phyloP scores from a whole-genome alignment of 2,888 invertebrate species.

The Sussaba pulchella region DNA sequence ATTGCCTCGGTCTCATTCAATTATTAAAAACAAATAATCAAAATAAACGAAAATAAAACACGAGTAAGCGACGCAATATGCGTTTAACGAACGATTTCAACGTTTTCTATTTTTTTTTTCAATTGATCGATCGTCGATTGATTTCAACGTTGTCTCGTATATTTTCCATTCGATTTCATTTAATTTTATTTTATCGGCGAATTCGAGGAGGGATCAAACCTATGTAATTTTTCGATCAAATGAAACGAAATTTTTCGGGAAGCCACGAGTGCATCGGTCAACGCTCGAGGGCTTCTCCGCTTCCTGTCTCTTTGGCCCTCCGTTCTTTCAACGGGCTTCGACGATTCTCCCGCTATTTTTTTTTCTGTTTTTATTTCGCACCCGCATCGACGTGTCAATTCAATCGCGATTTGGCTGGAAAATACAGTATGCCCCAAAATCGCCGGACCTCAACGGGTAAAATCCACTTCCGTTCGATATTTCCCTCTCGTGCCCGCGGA shows the following conservation, averaged over 20 bases:
- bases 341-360: too few relatives aligned
- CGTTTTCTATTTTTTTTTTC: too few relatives aligned
- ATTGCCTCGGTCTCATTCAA: too few relatives aligned
- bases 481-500: conserved; percentile 3
- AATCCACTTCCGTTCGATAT: conserved; percentile 5
- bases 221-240: conserved; percentile 16
- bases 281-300: conserved; percentile 27
- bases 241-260: conserved; percentile 17
- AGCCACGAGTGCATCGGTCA: conserved; percentile 33
- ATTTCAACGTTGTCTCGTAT: background rate
- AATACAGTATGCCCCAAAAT: background rate
- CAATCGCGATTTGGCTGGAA: too few relatives aligned
- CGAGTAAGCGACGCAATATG: background rate
- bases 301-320: background rate
- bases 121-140: too few relatives aligned
- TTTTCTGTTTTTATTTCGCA: too few relatives aligned
- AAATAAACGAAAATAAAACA: too few relatives aligned
- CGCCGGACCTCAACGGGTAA: too few relatives aligned
- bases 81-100: background rate
- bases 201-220: conserved; percentile 22
- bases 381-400: too few relatives aligned
- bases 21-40: too few relatives aligned
- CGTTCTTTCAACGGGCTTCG: background rate
- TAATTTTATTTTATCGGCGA: conserved; percentile 4
- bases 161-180: conserved; percentile 3